A percentile compares a stretch with the other conserved stretches of the same genome.
phyloP scores from a whole-genome alignment of 2,888 invertebrate species.

The Mesoligia furuncula region DNA sequence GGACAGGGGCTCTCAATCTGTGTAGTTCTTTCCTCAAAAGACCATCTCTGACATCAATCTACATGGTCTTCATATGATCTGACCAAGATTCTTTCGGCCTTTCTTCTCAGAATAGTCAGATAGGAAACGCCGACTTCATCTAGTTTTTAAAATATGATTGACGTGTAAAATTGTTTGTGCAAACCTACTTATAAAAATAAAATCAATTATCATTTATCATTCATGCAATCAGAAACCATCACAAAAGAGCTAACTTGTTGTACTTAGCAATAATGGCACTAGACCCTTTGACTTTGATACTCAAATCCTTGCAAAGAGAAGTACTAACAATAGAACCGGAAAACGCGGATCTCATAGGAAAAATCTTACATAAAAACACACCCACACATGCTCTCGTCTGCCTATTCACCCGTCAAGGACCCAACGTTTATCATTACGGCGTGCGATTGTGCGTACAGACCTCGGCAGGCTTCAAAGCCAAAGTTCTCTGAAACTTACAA shows the following conservation, averaged over 20 bases:
- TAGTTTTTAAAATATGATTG: too few relatives aligned
- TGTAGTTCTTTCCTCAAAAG: too few relatives aligned
- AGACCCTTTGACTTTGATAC: slow-evolving; percentile 38
- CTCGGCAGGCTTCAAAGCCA: slow-evolving; percentile 76
- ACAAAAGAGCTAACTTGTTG: slow-evolving; percentile 35
- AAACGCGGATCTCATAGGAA: slow-evolving; percentile 40
- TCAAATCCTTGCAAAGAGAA: slow-evolving; percentile 28
- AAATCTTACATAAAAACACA: slow-evolving; percentile 43
- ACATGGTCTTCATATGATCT: too few relatives aligned
- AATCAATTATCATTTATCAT: too few relatives aligned
- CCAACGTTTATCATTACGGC: slow-evolving; percentile 62
- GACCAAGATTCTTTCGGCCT: too few relatives aligned
- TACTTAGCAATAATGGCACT: slow-evolving; percentile 29
- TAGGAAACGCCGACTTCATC: too few relatives aligned
- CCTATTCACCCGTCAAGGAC: slow-evolving; percentile 42
- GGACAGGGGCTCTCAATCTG: too few relatives aligned
- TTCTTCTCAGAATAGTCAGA: too few relatives aligned
- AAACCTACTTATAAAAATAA: too few relatives aligned
- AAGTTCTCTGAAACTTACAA: slow-evolving; percentile 80
- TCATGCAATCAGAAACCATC: neutral
- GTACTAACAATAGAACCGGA: slow-evolving; percentile 41
- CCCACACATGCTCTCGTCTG: slow-evolving; percentile 37
- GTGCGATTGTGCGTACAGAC: slow-evolving; percentile 62
- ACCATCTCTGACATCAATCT: too few relatives aligned
- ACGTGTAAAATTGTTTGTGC: too few relatives aligned